Evolutionary conservation across 2,797 vertebrate species (phyloP), one percentile per base, ranked within the genome.

Genomic region (Pteronotus mesoamericanus): DNA sequence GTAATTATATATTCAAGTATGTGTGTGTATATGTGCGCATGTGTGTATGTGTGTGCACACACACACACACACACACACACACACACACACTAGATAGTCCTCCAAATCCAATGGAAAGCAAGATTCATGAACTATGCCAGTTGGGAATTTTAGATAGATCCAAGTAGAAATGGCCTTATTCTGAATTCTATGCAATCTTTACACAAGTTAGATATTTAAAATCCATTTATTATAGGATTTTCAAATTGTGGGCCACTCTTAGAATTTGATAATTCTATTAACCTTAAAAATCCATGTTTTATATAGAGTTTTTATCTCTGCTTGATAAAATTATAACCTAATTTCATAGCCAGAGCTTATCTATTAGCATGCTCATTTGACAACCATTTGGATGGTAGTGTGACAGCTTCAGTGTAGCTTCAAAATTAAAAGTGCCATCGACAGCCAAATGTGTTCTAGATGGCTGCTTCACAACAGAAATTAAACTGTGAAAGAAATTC

Each of bases 291-390:
- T 78, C 3, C 42, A 48, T 53, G 6, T 26, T 85, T 88, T 88
- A 75, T 53, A 89, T 39, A 66, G 34, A 84, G 32, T 51, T 59
- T 37, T 74, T 89, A 68, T 64, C 22, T 74, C 61, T 8, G 29
- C 19, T 61, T 94, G 61, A 78, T 42, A 64, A 51, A 92, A 71
- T 29, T 46, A 1, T 34, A 74, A 64, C 18, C 66, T 85, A 37
- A 93, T 86, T 89, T 79, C 78, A 91, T 34, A 80, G 29, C 37
- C 64, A 95, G 64, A 92, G 74, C 5, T 59, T 86, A 94, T 90
- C 82, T 96, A 82, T 88, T 90, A 94, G 39, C 9, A 44, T 21
- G 57, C 24, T 59, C 15, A 19, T 46, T 48, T 86, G 80, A 90
- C 75, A 93, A 64, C 18, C 84, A n/a, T 66, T 68, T 87, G 80